Percentiles rank a stretch among this genome's conserved stretches.
Evolutionary conservation across 1,140 invertebrate species (phyloP).

Genomic region (Adoxophyes honmai): DNA sequence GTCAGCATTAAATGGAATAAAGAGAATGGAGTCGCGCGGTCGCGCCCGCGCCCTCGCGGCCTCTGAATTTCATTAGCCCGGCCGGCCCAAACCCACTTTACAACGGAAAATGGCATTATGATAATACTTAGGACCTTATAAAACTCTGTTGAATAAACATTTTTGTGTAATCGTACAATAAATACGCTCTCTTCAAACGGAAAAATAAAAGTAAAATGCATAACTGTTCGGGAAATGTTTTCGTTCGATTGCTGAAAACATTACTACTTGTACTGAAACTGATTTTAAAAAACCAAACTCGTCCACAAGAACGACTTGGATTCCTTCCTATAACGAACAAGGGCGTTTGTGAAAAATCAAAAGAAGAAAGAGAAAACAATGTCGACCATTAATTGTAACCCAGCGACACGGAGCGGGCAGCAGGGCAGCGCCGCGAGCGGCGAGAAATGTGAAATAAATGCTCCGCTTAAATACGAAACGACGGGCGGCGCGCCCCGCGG

Average conservation of each 20-base stretch:
- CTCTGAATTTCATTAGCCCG: constrained; percentile 76
- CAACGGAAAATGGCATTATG: constrained; percentile 73
- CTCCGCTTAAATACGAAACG: constrained; percentile 70
- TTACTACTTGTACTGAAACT: too few species aligned
- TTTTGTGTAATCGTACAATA: constrained; percentile 68
- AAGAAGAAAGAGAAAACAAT: constrained; percentile 36
- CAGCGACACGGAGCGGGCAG: constrained; percentile 45
- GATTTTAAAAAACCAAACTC: too few species aligned
- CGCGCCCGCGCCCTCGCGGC: constrained; percentile 37
- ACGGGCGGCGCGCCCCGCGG: constrained; percentile 50
- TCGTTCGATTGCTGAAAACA: too few species aligned
- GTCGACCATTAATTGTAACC: constrained; percentile 68
- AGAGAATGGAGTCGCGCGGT: constrained; percentile 71
- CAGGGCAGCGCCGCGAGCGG: constrained; percentile 47
- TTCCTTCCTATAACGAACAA: neutral
- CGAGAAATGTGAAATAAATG: constrained; percentile 75
- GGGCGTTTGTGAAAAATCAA: constrained; percentile 18
- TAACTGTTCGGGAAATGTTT: too few species aligned
- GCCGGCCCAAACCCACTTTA: constrained; percentile 70
- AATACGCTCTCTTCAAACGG: constrained; percentile 39
- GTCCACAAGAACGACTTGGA: neutral
- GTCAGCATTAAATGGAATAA: constrained; percentile 76
- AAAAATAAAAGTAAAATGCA: constrained; percentile 12
- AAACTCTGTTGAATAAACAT: constrained; percentile 74
- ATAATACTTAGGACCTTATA: constrained; percentile 73